phyloP scores from a whole-genome alignment of 1,140 invertebrate species.

The Bursaphelenchus mucronatus region DNA sequence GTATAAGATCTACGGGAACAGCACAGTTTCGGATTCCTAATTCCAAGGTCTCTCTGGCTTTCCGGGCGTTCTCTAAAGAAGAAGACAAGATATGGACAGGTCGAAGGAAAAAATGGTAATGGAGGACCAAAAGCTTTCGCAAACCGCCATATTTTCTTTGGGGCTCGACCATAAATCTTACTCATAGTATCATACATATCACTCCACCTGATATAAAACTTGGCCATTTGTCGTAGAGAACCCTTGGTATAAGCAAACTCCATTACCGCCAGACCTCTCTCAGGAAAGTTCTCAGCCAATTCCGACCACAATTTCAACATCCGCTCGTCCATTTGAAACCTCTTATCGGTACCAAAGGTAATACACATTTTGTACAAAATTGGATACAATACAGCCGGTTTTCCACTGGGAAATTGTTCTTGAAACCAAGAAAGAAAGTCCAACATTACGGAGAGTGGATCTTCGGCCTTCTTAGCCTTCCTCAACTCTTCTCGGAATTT shows the following conservation, averaged over 20 bases:
- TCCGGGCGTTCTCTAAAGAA: slow-evolving; percentile 31
- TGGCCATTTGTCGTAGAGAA: slow-evolving; percentile 39
- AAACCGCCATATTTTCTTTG: not conserved
- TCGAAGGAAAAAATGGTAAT: not conserved
- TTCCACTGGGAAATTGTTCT: slow-evolving; percentile 42
- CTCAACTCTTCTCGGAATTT: slow-evolving; percentile 43
- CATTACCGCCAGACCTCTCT: slow-evolving; percentile 35
- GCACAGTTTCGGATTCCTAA: slow-evolving; percentile 35
- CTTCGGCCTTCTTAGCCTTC: slow-evolving; percentile 6
- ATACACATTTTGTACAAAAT: slow-evolving; percentile 45
- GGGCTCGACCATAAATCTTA: slow-evolving; percentile 15
- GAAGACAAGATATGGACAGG: not conserved
- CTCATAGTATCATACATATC: slow-evolving; percentile 42
- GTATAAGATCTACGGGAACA: slow-evolving; percentile 17
- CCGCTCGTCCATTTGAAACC: slow-evolving; percentile 45
- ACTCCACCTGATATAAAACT: slow-evolving; percentile 41
- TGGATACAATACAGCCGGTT: slow-evolving; percentile 36
- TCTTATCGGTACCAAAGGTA: slow-evolving; percentile 20
- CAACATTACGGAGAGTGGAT: slow-evolving; percentile 34
- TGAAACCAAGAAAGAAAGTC: slow-evolving; percentile 35
- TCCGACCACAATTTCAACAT: slow-evolving; percentile 41
- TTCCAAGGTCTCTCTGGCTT: slow-evolving; percentile 37
- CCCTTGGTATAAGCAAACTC: slow-evolving; percentile 45
- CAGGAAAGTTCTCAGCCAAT: slow-evolving; percentile 39
- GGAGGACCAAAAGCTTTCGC: not conserved